These are phyloP conservation scores for Smittia aterrima DNA, from an alignment of 2,888 invertebrate species.

Conservation along the genomic window DNA sequence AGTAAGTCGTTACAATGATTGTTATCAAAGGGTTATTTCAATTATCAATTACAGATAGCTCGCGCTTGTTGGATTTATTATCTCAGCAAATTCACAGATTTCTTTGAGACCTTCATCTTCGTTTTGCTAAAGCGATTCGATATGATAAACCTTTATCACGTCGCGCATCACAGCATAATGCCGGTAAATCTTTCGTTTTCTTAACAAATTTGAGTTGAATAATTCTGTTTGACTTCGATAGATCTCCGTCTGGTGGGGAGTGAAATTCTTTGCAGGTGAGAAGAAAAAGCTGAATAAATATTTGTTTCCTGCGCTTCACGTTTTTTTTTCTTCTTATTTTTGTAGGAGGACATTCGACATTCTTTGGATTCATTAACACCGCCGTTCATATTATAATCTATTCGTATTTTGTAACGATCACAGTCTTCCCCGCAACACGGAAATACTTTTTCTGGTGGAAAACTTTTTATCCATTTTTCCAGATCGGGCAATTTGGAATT, in stretches of 20 bases:
- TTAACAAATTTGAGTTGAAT: neutral
- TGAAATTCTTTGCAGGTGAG: constrained; percentile 74
- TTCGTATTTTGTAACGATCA: constrained; percentile 69
- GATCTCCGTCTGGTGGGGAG: constrained; percentile 88
- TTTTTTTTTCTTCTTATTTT: neutral
- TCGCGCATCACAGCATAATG: constrained; percentile 36
- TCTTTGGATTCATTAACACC: constrained; percentile 91
- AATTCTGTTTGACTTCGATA: neutral
- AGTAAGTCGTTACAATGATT: neutral
- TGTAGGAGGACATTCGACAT: constrained; percentile 81
- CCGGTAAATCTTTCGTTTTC: constrained; percentile 24
- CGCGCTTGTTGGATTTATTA: constrained; percentile 33
- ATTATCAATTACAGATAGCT: constrained; percentile 14
- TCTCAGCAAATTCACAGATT: constrained; percentile 38
- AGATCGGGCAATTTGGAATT: constrained; percentile 18
- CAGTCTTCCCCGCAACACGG: neutral
- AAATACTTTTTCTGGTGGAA: constrained; percentile 32
- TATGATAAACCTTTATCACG: constrained; percentile 31
- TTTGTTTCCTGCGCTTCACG: neutral
- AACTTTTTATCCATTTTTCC: constrained; percentile 32
- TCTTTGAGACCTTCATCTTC: constrained; percentile 32
- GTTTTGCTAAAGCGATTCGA: constrained; percentile 32
- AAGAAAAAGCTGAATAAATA: neutral
- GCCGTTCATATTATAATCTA: constrained; percentile 97
- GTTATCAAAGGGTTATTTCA: neutral